Percentiles rank a stretch among this genome's conserved stretches.
These are phyloP conservation scores for Acronicta aceris DNA, from an alignment of 2,888 invertebrate species.

Conservation along the genomic window DNA sequence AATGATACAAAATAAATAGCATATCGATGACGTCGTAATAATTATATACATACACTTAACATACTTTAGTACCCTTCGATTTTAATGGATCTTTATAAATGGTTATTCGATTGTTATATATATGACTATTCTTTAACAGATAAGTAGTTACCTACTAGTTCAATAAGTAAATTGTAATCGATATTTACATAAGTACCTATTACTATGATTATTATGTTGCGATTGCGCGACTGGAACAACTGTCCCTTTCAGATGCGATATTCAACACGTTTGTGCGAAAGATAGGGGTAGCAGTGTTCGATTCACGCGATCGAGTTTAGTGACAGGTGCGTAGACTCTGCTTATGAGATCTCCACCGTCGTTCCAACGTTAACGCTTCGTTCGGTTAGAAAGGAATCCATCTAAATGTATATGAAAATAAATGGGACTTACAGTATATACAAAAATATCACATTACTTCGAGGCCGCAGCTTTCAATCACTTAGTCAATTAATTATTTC, in stretches of 20 bases:
- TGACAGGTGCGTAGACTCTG: slow-evolving; percentile 65
- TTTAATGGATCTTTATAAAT: slow-evolving; percentile 83
- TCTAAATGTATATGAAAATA: slow-evolving; percentile 89
- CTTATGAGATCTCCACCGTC: slow-evolving; percentile 69
- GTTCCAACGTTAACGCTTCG: slow-evolving; percentile 80
- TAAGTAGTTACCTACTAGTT: slow-evolving; percentile 62
- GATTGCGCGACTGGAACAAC: slow-evolving; percentile 48
- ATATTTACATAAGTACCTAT: slow-evolving; percentile 86
- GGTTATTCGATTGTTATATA: slow-evolving; percentile 83
- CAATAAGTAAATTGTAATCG: slow-evolving; percentile 79
- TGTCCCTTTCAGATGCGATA: slow-evolving; percentile 42
- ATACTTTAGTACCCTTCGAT: slow-evolving; percentile 88
- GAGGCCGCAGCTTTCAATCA: slow-evolving; percentile 89
- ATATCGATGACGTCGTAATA: slow-evolving; percentile 80
- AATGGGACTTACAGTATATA: slow-evolving; percentile 89
- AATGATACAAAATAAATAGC: slow-evolving; percentile 87
- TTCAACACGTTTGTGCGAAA: slow-evolving; percentile 46
- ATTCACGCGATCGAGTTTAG: slow-evolving; percentile 59
- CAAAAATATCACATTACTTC: slow-evolving; percentile 90
- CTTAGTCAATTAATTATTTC: slow-evolving; percentile 84
- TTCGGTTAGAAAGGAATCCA: slow-evolving; percentile 85
- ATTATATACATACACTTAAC: slow-evolving; percentile 84
- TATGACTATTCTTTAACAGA: slow-evolving; percentile 80
- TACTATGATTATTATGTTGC: slow-evolving; percentile 65
- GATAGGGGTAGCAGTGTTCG: slow-evolving; percentile 40